Conservation (phyloP, 2,888 invertebrate genomes). For the Dynastes tityus region DNA sequence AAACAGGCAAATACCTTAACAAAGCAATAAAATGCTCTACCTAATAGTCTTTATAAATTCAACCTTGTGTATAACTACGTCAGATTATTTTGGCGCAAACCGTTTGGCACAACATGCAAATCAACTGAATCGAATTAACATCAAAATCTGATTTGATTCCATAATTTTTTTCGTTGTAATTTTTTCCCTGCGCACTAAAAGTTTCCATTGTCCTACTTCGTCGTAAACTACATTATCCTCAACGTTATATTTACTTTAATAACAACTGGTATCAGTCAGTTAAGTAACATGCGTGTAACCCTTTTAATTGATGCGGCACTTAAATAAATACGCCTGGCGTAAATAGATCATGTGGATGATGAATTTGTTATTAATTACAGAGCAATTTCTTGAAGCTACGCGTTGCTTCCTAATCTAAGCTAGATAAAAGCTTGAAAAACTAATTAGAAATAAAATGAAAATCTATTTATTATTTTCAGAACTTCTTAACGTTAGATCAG, state of each 20-base stretch:
- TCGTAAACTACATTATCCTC: conserved; percentile 19
- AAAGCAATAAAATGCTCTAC: too few species aligned
- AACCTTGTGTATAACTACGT: background rate
- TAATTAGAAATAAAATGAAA: too few species aligned
- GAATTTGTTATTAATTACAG: background rate
- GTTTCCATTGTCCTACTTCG: conserved; percentile 19
- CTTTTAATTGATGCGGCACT: conserved; percentile 25
- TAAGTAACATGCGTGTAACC: conserved; percentile 27
- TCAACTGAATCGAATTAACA: conserved; percentile 7
- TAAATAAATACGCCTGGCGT: background rate
- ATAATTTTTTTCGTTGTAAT: background rate
- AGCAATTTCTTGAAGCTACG: conserved; percentile 40
- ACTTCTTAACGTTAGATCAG: conserved; percentile 63
- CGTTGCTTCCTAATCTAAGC: conserved; percentile 29
- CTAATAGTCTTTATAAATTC: too few species aligned
- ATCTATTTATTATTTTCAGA: conserved; percentile 58
- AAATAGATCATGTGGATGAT: background rate
- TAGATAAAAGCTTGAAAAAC: too few species aligned
- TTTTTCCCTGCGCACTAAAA: background rate
- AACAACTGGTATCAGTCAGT: conserved; percentile 35
- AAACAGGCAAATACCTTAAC: too few species aligned
- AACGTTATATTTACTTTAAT: conserved; percentile 16
- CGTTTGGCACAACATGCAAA: background rate
- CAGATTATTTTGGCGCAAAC: background rate
- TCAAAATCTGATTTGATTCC: conserved; percentile 6